A percentile compares a stretch with the other conserved stretches of the same genome.
Conservation (phyloP, 2,888 invertebrate species). For the Schizaphis graminum region DNA sequence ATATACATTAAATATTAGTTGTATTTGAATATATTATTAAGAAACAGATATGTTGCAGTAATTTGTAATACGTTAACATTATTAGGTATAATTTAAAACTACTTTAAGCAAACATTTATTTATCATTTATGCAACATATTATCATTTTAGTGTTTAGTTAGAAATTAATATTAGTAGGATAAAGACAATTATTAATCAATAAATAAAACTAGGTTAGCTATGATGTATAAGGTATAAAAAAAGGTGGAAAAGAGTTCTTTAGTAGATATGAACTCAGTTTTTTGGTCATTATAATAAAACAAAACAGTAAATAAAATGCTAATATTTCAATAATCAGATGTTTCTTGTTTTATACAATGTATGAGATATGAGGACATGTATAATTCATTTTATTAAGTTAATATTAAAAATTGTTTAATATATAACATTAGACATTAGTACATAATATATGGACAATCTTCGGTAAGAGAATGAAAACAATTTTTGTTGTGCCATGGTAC, state of each 20-base stretch:
- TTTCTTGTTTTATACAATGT: background rate
- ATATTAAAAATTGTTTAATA: background rate
- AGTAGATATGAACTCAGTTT: background rate
- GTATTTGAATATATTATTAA: background rate
- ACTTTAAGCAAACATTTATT: background rate
- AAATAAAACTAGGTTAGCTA: too few relatives aligned
- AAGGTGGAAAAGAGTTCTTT: background rate
- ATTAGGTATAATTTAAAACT: background rate
- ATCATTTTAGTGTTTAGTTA: background rate
- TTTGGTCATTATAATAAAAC: background rate
- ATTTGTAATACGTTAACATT: background rate
- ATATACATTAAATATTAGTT: background rate
- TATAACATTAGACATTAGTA: background rate
- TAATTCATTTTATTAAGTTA: background rate
- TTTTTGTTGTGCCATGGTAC: background rate
- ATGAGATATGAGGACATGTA: background rate
- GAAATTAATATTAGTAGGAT: background rate
- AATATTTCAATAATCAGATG: too few relatives aligned
- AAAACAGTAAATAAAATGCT: background rate
- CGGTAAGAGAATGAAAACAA: background rate
- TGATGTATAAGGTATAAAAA: too few relatives aligned
- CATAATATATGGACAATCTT: background rate
- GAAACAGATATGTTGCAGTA: background rate
- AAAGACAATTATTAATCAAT: background rate
- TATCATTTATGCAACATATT: background rate